Percentiles rank a stretch among this genome's conserved stretches.
Conservation (phyloP, 1,140 invertebrate species). For the Phortica variegata region DNA sequence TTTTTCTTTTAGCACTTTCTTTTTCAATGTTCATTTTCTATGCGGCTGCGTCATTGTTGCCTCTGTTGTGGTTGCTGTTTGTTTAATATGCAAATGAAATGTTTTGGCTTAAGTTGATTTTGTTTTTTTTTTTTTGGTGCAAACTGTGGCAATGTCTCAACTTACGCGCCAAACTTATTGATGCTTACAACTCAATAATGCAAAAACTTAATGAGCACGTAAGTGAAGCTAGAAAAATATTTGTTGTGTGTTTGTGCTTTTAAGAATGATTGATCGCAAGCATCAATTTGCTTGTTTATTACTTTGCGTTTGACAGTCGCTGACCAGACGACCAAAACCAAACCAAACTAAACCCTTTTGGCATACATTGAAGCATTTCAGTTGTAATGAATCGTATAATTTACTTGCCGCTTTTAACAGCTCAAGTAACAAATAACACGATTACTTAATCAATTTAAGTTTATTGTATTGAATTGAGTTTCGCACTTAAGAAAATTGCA, state of each 20-base stretch:
- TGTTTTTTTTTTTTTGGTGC: too few relatives aligned
- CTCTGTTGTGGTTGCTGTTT: too few relatives aligned
- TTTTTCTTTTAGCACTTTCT: too few relatives aligned
- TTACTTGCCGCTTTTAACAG: background rate
- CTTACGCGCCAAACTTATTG: constrained; percentile 25
- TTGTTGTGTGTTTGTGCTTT: constrained; percentile 6
- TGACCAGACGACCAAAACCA: constrained; percentile 10
- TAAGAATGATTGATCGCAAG: constrained; percentile 44
- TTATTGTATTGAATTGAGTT: too few relatives aligned
- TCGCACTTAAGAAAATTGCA: too few relatives aligned
- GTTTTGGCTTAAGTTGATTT: too few relatives aligned
- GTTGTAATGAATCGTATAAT: constrained; percentile 17
- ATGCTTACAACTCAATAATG: background rate
- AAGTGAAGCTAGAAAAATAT: constrained; percentile 5
- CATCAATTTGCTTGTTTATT: constrained; percentile 49
- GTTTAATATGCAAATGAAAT: constrained; percentile 47
- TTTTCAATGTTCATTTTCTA: too few relatives aligned
- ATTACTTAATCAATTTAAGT: background rate
- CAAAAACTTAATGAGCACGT: constrained; percentile 21
- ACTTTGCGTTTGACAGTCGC: constrained; percentile 31
- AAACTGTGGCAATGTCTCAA: constrained; percentile 27
- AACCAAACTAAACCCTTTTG: constrained; percentile 3
- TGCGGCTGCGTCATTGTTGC: too few relatives aligned
- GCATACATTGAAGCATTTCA: constrained; percentile 11
- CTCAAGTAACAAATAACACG: constrained; percentile 10